Conservation (phyloP, 2,113 vertebrate genomes). For the Bettongia penicillata region DNA sequence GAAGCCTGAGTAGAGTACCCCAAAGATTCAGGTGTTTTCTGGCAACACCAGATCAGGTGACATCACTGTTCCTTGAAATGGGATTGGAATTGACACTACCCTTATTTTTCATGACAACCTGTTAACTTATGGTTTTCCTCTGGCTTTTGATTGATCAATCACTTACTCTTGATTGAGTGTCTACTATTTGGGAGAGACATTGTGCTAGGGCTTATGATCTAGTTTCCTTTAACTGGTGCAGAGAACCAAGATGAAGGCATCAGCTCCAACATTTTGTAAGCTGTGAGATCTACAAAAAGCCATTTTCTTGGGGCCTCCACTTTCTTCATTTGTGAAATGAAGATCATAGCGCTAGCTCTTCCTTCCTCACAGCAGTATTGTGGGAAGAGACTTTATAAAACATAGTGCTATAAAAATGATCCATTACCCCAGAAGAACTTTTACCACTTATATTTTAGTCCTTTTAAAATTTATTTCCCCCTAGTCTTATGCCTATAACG, state of each 20-base stretch:
- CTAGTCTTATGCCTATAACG: background rate
- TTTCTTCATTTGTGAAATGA: background rate
- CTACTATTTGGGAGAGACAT: background rate
- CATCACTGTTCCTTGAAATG: background rate
- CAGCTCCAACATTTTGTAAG: background rate
- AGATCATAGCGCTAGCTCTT: background rate
- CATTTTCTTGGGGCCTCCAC: background rate
- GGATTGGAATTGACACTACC: background rate
- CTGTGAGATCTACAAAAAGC: background rate
- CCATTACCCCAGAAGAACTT: background rate
- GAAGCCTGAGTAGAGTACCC: background rate
- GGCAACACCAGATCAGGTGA: slow-evolving; percentile 11
- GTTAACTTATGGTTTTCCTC: slow-evolving; percentile 8
- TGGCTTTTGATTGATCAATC: slow-evolving; percentile 23
- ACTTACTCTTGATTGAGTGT: slow-evolving; percentile 7
- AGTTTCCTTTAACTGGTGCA: background rate
- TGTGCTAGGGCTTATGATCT: background rate
- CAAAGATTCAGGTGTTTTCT: slow-evolving; percentile 6
- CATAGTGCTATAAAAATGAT: background rate
- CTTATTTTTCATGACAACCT: slow-evolving; percentile 4
- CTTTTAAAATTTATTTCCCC: background rate
- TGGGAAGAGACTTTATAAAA: background rate
- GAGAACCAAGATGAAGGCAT: background rate
- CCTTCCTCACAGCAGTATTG: background rate
- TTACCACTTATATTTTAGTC: background rate